A percentile compares a stretch with the other conserved stretches of the same genome.
phyloP scores from a whole-genome alignment of 2,113 vertebrate species.

The Erpornis zantholeuca region DNA sequence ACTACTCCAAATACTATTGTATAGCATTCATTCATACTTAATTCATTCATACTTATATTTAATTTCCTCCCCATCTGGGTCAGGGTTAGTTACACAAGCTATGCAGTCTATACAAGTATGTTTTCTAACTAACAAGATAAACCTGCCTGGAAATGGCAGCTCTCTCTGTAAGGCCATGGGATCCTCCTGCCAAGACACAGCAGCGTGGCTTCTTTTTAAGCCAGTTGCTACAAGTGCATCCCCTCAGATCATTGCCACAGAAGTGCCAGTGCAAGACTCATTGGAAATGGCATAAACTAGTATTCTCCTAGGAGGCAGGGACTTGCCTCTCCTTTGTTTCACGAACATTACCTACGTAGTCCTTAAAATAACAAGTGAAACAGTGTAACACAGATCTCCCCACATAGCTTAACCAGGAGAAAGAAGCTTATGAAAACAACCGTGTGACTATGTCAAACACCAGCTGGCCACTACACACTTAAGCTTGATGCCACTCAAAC shows the following conservation, averaged over 20 bases:
- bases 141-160: neutral
- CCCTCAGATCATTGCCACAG: neutral
- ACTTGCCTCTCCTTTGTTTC: neutral
- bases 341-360: fast-evolving
- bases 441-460: neutral
- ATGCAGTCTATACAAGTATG: neutral
- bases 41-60: neutral
- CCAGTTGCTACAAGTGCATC: neutral
- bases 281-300: fast-evolving
- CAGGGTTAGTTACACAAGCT: neutral
- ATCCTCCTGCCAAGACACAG: neutral
- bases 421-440: neutral
- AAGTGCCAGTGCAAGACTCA: neutral
- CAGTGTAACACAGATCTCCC: neutral
- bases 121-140: neutral
- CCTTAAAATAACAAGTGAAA: neutral
- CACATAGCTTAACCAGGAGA: neutral
- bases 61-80: neutral
- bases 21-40: neutral
- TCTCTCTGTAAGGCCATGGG: neutral
- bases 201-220: neutral
- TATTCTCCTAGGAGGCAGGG: neutral
- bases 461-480: neutral
- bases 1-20: neutral
- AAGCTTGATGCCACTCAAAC: neutral